Percentiles rank a stretch among this genome's conserved stretches.
phyloP scores from a whole-genome alignment of 2,888 invertebrate species.

The Capitulum mitella region DNA sequence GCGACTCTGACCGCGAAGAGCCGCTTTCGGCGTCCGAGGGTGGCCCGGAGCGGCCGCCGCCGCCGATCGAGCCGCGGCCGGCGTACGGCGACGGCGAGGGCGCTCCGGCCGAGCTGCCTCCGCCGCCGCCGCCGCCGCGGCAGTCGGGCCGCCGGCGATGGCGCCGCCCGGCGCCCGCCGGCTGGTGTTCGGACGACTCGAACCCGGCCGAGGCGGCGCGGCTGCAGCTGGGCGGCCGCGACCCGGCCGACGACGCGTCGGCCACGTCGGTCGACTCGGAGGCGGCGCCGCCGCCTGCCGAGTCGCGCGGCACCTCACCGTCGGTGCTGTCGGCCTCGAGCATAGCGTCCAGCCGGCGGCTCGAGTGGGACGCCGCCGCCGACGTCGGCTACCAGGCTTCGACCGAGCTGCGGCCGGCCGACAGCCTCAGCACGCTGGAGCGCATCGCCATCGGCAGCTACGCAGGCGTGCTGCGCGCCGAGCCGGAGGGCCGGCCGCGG shows the following conservation, averaged over 20 bases:
- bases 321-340: constrained; percentile 63
- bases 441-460: constrained; percentile 52
- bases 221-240: constrained; percentile 34
- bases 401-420: constrained; percentile 73
- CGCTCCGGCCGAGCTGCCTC: constrained; percentile 77
- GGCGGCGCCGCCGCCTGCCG: constrained; percentile 1
- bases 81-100: constrained; percentile 85
- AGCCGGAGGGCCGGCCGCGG: constrained; percentile 45
- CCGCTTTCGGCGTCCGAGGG: constrained; percentile 33
- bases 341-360: constrained; percentile 60
- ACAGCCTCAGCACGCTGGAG: constrained; percentile 57
- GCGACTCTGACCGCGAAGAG: not conserved
- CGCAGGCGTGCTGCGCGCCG: constrained; percentile 43
- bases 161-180: constrained; percentile 8
- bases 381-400: constrained; percentile 63
- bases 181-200: constrained; percentile 2
- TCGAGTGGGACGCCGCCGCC: constrained; percentile 82
- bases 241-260: constrained; percentile 33
- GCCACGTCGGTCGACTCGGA: constrained; percentile 30
- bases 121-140: not conserved
- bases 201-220: not conserved
- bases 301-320: constrained; percentile 34
- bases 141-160: not conserved
- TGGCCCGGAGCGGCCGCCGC: constrained; percentile 3
- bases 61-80: not conserved